Evolutionary conservation across 1,140 invertebrate species (phyloP), one percentile per base, ranked within the genome.

Genomic region (Cotesia vestalis): DNA sequence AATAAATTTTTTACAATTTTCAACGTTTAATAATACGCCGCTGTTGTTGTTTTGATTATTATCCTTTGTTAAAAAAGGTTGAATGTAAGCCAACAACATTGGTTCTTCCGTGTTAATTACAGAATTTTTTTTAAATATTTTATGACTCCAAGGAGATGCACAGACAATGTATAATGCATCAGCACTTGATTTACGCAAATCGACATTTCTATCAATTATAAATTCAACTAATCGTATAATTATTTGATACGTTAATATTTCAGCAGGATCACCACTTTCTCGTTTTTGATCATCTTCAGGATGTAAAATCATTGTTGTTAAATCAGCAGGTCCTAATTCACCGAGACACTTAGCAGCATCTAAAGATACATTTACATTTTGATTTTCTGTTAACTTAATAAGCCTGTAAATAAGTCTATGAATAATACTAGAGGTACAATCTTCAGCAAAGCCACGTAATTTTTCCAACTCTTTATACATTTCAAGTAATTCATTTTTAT

Each of bases 261-360:
- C 72, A 46, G 78, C 73, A 17, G 81, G 79, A 12, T 84, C 67
- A 5, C 81, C 78, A 1, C 74, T 64, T 74, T 88, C 81, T 11
- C 76, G 74, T 0, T 77, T 71, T 4, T 83, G 75, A 55, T 75
- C 80, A 68, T 87, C 86, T 73, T 89, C 86, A 20, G 89, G 87
- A 79, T 90, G 89, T 6, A 93, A 82, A 8, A 93, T 90, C 27
- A 93, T 84, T 0, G 92, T 91, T 34, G 89, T 90, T 35, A 96
- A 87, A 83, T 94, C 90, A 9, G 90, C 88, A 0, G 93, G 91
- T 0, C 94, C 94, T 8, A 96, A 86, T 84, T 94, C 90, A 3
- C 94, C 93, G 12, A 97, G 83, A 83, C 95, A 96, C 76, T 90
- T 89, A 2, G 90, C 88, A 0, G 94, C 92, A 83, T 92, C 90